Evolutionary conservation across 2,888 invertebrate genomes (phyloP).

Genomic region (Zelleria hepariella): DNA sequence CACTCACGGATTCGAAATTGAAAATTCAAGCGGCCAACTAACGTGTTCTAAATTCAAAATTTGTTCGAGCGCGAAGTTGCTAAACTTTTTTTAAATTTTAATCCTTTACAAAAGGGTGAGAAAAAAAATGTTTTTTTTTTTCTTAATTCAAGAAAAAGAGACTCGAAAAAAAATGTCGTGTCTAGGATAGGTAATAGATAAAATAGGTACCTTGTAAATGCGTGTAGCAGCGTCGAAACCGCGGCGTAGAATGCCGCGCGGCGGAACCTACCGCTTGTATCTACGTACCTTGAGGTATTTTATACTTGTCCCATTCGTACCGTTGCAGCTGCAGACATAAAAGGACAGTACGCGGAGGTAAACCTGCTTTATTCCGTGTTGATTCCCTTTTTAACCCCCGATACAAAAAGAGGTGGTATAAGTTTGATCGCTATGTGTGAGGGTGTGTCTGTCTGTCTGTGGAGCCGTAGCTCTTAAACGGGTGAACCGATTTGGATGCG

Average conservation of each 20-base stretch:
- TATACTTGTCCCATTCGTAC: not conserved
- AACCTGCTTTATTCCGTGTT: not conserved
- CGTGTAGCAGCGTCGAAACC: conserved; percentile 37
- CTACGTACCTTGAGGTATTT: not conserved
- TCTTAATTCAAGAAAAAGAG: too few relatives aligned
- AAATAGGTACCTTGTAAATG: conserved; percentile 19
- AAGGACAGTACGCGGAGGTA: not conserved
- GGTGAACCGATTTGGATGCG: too few relatives aligned
- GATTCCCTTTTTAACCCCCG: too few relatives aligned
- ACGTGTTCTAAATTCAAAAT: not conserved
- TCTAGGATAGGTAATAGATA: not conserved
- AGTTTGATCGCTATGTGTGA: too few relatives aligned
- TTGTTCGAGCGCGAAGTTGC: not conserved
- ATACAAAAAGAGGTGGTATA: too few relatives aligned
- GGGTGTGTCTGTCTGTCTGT: too few relatives aligned
- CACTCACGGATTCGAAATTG: not conserved
- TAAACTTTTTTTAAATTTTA: not conserved
- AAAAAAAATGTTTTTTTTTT: not conserved
- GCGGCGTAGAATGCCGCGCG: conserved; percentile 51
- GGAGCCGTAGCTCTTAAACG: too few relatives aligned
- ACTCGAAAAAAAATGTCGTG: not conserved
- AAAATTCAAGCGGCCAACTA: not conserved
- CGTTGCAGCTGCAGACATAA: conserved; percentile 40
- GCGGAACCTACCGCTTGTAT: conserved; percentile 13
- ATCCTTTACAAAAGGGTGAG: not conserved